A percentile compares a stretch with the other conserved stretches of the same genome.
Conservation (phyloP, 2,888 invertebrate genomes). For the Theristus sp. region DNA sequence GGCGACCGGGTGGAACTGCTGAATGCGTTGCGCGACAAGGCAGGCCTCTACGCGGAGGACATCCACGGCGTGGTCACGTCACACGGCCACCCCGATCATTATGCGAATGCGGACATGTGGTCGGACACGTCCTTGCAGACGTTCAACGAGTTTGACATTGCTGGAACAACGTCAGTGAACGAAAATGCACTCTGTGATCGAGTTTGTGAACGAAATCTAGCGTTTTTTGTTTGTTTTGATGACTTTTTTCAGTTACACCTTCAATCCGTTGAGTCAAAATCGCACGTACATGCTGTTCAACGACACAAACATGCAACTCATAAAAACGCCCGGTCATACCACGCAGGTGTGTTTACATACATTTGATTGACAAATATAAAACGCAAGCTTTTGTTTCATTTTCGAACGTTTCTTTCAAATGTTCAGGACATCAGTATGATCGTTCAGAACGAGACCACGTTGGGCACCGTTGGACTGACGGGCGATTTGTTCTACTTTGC, state of each 20-base stretch:
- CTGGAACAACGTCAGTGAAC: neutral
- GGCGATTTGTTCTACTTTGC: neutral
- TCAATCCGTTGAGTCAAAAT: neutral
- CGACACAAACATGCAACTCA: neutral
- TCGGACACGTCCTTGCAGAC: neutral
- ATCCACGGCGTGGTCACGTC: neutral
- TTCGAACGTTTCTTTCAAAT: no score
- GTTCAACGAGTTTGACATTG: neutral
- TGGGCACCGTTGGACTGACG: neutral
- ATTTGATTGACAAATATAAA: no score
- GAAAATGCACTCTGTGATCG: neutral
- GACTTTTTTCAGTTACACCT: neutral
- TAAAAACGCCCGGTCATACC: neutral
- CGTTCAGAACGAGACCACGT: neutral
- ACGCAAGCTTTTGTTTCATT: no score
- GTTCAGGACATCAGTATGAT: neutral
- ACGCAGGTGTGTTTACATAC: neutral
- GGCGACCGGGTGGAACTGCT: neutral
- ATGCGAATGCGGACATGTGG: neutral
- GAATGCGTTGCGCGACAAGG: neutral
- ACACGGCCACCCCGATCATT: neutral
- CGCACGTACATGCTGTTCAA: neutral
- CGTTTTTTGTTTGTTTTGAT: no score
- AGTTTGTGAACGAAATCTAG: neutral
- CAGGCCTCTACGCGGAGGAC: neutral